These are phyloP conservation scores for Chalcosyrphus nemorum DNA, from an alignment of 2,888 invertebrate species.

Conservation along the genomic window DNA sequence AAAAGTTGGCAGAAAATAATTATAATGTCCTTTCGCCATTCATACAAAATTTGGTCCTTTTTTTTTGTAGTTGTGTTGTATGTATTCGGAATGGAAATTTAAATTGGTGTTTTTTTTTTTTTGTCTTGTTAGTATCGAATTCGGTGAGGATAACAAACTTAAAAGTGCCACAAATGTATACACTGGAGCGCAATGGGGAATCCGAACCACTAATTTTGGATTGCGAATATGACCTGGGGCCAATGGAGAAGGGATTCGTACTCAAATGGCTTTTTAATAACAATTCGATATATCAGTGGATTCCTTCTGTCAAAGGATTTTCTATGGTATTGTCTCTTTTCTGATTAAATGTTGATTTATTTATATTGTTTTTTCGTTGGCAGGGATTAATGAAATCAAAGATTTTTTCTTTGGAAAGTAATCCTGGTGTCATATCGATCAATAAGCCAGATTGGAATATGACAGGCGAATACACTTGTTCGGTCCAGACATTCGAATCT, in stretches of 20 bases:
- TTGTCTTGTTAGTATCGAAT: slow-evolving; percentile 76
- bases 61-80: not conserved
- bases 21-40: slow-evolving; percentile 4
- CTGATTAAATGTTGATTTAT: too few relatives aligned
- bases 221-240: slow-evolving; percentile 81
- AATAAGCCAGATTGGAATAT: slow-evolving; percentile 82
- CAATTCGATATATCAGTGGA: slow-evolving; percentile 82
- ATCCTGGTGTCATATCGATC: slow-evolving; percentile 81
- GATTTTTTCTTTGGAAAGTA: slow-evolving; percentile 80
- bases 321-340: too few relatives aligned
- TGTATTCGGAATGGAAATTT: slow-evolving; percentile 23
- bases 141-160: slow-evolving; percentile 81
- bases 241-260: slow-evolving; percentile 81
- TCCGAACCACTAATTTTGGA: slow-evolving; percentile 81
- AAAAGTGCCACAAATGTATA: slow-evolving; percentile 81
- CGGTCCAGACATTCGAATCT: slow-evolving; percentile 82
- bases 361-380: slow-evolving; percentile 50
- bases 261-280: slow-evolving; percentile 82
- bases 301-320: slow-evolving; percentile 81
- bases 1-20: not conserved
- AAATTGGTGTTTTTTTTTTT: too few relatives aligned
- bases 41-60: not conserved
- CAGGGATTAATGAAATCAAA: slow-evolving; percentile 82
- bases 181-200: slow-evolving; percentile 80
- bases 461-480: slow-evolving; percentile 82